Evolutionary conservation across 1,140 invertebrate species (phyloP).

Genomic region (Zaprionus gabonicus): DNA sequence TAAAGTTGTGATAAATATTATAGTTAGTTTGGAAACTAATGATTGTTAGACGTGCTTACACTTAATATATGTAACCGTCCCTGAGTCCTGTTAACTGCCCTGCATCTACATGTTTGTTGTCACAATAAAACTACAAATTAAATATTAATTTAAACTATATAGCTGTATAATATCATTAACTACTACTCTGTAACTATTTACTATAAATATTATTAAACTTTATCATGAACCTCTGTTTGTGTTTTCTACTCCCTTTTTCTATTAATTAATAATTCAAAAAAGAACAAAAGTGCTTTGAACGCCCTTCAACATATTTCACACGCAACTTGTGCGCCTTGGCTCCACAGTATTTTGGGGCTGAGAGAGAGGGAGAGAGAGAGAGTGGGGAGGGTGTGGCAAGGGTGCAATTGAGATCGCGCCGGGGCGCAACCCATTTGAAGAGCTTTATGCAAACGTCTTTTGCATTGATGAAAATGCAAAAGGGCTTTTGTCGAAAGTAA

Average conservation of each 20-base stretch:
- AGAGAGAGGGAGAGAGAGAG: too few relatives aligned
- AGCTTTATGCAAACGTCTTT: constrained; percentile 81
- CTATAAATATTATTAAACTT: background rate
- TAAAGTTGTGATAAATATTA: too few relatives aligned
- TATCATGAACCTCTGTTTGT: background rate
- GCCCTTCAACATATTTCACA: constrained; percentile 4
- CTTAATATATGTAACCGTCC: too few relatives aligned
- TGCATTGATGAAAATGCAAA: constrained; percentile 78
- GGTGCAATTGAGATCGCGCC: constrained; percentile 10
- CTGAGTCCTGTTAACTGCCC: too few relatives aligned
- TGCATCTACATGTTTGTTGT: too few relatives aligned
- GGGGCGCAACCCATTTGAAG: constrained; percentile 43
- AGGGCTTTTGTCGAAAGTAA: constrained; percentile 75
- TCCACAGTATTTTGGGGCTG: constrained; percentile 26
- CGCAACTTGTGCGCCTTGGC: background rate
- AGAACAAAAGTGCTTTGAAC: background rate
- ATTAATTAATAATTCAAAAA: background rate
- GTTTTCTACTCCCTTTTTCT: background rate
- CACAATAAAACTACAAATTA: background rate
- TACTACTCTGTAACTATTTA: background rate
- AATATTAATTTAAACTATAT: too few relatives aligned
- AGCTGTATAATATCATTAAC: too few relatives aligned
- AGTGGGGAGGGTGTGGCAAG: background rate
- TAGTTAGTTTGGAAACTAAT: too few relatives aligned
- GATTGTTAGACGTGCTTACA: background rate